A percentile compares a stretch with the other conserved stretches of the same genome.
Conservation (phyloP, 1,140 invertebrate species). For the Drosophila nebulosa region DNA sequence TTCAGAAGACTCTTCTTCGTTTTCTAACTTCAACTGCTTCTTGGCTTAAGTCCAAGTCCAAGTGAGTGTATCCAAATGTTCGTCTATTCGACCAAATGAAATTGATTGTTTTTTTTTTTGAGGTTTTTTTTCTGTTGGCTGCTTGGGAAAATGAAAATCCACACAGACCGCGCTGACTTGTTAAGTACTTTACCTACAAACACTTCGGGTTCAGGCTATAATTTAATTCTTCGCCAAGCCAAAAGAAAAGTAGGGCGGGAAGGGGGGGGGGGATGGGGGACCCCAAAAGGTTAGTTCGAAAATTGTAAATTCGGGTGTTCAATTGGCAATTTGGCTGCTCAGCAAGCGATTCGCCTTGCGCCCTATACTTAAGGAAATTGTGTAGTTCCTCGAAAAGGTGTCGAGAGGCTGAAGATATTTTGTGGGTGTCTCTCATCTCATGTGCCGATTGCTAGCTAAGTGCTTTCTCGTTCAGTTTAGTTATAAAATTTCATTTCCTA, state of each 20-base stretch:
- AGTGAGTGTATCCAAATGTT: not conserved
- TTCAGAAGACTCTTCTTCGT: no score
- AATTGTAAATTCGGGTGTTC: constrained; percentile 78
- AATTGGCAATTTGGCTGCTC: constrained; percentile 44
- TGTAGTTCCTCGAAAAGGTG: constrained; percentile 39
- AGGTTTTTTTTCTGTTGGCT: not conserved
- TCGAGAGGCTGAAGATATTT: constrained; percentile 26
- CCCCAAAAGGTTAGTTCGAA: constrained; percentile 64
- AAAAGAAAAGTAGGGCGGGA: not conserved
- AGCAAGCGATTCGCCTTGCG: constrained; percentile 24
- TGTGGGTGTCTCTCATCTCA: constrained; percentile 30
- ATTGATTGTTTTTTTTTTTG: constrained; percentile 7
- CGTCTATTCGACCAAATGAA: not conserved
- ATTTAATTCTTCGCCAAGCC: not conserved
- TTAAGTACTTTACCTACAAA: constrained; percentile 58
- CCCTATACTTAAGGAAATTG: constrained; percentile 74
- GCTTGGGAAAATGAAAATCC: constrained; percentile 49
- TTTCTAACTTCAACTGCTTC: no score
- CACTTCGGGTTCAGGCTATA: not conserved
- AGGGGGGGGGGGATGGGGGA: constrained; percentile 8
- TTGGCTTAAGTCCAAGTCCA: no score
- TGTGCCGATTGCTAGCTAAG: constrained; percentile 12
- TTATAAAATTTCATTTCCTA: no score
- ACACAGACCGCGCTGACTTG: constrained; percentile 64
- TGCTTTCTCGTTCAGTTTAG: constrained; percentile 59